These are phyloP conservation scores for Bradysia coprophila DNA, from an alignment of 1,140 invertebrate genomes.

Conservation along the genomic window DNA sequence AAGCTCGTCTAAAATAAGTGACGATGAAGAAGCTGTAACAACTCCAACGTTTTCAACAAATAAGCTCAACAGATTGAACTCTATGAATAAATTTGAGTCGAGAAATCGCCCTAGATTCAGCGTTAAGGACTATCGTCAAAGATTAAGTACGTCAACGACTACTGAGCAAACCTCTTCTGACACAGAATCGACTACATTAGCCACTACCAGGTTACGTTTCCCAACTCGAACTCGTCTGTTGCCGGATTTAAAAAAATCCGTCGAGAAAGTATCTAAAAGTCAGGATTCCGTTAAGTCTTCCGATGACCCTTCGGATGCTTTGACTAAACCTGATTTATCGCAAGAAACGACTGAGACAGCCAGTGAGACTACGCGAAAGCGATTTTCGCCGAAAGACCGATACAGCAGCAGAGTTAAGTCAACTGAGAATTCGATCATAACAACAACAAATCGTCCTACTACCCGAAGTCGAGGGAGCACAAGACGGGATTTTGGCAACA, in stretches of 20 bases:
- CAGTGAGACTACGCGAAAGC: neutral
- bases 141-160: conserved; percentile 28
- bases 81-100: conserved; percentile 11
- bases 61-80: no score
- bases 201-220: conserved; percentile 21
- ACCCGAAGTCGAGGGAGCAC: neutral
- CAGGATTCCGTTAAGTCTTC: neutral
- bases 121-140: conserved; percentile 34
- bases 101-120: conserved; percentile 32
- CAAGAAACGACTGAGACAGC: neutral
- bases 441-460: neutral
- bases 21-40: no score
- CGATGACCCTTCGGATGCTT: neutral
- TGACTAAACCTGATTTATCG: neutral
- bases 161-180: conserved; percentile 22
- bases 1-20: no score
- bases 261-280: neutral
- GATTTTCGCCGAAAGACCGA: neutral
- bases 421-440: neutral
- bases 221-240: conserved; percentile 14
- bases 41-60: no score
- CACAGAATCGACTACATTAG: conserved; percentile 13
- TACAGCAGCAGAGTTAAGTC: conserved; percentile 1
- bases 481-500: neutral
- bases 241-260: neutral